Evolutionary conservation across 2,113 vertebrate genomes (phyloP).

Genomic region (Gnathonemus echidnorhynchus): DNA sequence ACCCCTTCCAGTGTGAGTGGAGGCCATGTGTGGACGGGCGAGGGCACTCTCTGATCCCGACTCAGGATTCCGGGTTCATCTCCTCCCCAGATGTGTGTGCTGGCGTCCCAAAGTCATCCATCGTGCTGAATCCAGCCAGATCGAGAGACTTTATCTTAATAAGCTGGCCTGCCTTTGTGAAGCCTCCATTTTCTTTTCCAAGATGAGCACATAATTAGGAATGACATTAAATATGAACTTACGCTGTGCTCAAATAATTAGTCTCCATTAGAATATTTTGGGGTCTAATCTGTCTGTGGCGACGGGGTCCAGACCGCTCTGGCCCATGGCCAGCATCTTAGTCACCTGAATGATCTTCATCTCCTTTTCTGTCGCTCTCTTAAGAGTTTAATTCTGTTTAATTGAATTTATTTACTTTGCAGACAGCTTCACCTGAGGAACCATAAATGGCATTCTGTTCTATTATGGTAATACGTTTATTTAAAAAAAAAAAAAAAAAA

Average conservation of each 20-base stretch:
- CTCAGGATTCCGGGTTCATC: background rate
- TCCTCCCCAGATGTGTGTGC: background rate
- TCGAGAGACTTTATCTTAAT: background rate
- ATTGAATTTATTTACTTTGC: background rate
- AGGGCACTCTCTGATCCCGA: background rate
- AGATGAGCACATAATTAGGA: slow-evolving; percentile 10
- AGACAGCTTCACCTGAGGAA: background rate
- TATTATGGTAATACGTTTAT: background rate
- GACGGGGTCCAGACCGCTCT: background rate
- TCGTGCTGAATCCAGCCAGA: background rate
- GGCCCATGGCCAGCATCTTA: slow-evolving; percentile 8
- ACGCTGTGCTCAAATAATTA: slow-evolving; percentile 21
- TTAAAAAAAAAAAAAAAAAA: background rate
- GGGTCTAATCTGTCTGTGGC: background rate
- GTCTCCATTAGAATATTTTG: slow-evolving; percentile 21
- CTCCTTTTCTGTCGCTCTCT: background rate
- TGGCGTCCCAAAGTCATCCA: too few species aligned
- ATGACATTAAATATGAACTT: slow-evolving; percentile 8
- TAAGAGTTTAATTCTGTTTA: background rate
- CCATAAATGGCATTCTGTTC: background rate
- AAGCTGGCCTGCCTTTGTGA: slow-evolving; percentile 8
- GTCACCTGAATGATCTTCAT: background rate
- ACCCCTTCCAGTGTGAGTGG: background rate
- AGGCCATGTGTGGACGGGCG: background rate
- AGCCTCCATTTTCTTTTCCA: slow-evolving; percentile 15